Percentiles rank a stretch among this genome's conserved stretches.
phyloP scores from a whole-genome alignment of 2,113 vertebrate genomes.

The Lipotes vexillifer region DNA sequence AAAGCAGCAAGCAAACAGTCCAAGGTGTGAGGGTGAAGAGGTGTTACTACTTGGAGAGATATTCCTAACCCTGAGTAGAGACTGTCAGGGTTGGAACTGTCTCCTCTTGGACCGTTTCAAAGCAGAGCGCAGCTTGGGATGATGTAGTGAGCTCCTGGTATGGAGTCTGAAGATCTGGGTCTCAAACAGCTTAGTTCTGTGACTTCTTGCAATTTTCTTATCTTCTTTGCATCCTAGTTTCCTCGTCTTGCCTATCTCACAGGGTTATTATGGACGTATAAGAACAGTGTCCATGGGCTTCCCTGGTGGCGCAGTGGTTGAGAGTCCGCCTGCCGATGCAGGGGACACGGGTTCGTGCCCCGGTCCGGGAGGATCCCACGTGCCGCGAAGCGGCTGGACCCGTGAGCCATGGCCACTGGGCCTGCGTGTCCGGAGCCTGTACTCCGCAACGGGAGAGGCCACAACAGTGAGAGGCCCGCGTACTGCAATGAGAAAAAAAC shows the following conservation, averaged over 20 bases:
- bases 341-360: too few species aligned
- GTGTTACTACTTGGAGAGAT: not conserved
- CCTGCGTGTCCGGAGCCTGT: too few species aligned
- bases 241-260: not conserved
- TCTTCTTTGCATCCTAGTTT: not conserved
- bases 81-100: not conserved
- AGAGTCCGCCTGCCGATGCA: too few species aligned
- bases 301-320: too few species aligned
- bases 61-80: not conserved
- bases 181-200: not conserved
- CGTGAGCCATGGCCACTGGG: too few species aligned
- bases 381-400: too few species aligned
- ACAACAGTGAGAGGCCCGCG: too few species aligned
- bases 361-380: too few species aligned
- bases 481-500: too few species aligned
- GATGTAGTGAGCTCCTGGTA: not conserved
- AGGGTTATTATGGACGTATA: not conserved
- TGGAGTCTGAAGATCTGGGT: not conserved
- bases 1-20: not conserved
- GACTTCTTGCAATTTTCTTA: not conserved
- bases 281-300: not conserved
- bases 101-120: not conserved
- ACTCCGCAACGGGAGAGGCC: too few species aligned
- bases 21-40: not conserved
- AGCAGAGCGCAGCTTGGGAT: not conserved